Percentiles rank a stretch among this genome's conserved stretches.
phyloP scores from a whole-genome alignment of 2,113 vertebrate species.

The Notechis scutatus region DNA sequence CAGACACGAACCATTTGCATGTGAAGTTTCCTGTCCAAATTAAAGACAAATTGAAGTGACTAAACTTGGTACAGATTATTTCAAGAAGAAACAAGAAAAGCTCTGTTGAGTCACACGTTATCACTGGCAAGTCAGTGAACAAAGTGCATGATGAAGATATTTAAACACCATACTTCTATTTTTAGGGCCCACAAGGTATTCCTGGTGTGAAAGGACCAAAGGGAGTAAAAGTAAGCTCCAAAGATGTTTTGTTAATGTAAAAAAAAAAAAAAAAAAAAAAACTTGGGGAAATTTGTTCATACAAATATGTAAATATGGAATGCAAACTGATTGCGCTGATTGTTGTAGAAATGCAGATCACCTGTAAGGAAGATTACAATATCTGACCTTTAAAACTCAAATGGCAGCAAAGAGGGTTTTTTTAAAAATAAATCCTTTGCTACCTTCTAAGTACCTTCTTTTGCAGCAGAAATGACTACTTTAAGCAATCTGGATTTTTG shows the following conservation, averaged over 20 bases:
- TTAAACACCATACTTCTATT: neutral
- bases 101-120: neutral
- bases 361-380: neutral
- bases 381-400: neutral
- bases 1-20: neutral
- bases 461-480: neutral
- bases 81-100: neutral
- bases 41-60: neutral
- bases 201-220: conserved; percentile 88
- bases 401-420: neutral
- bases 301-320: neutral
- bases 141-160: neutral
- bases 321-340: neutral
- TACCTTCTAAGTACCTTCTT: neutral
- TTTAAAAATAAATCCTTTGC: neutral
- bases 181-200: conserved; percentile 86
- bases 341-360: neutral
- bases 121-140: neutral
- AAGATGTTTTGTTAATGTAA: neutral
- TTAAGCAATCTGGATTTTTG: neutral
- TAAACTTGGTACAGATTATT: neutral
- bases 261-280: neutral
- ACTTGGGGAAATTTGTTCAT: neutral
- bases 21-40: neutral
- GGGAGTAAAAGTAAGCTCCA: conserved; percentile 87